Evolutionary conservation across 2,113 vertebrate genomes (phyloP).

Genomic region (Perognathus longimembris): DNA sequence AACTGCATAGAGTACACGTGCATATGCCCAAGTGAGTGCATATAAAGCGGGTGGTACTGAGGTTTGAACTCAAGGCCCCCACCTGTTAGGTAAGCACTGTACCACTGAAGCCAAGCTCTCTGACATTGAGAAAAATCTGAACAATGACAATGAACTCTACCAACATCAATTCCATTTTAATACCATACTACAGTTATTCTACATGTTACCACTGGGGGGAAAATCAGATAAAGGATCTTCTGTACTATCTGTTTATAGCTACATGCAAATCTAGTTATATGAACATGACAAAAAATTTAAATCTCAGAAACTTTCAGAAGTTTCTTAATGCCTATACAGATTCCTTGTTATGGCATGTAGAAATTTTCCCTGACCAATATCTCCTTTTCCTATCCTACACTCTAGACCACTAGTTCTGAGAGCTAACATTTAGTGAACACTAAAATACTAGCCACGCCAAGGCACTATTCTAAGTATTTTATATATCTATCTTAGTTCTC

Average conservation of each 20-base stretch:
- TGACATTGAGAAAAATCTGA: neutral
- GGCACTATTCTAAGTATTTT: neutral
- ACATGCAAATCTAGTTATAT: neutral
- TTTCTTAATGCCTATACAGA: neutral
- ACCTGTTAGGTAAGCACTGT: neutral
- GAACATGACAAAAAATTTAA: constrained; percentile 28
- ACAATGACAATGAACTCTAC: neutral
- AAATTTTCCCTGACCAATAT: neutral
- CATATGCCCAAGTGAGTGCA: neutral
- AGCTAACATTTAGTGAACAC: neutral
- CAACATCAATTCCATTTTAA: neutral
- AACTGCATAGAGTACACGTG: neutral
- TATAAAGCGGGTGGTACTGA: neutral
- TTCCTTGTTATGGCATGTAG: neutral
- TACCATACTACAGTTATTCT: neutral
- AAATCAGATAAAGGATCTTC: neutral
- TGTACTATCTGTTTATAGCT: constrained; percentile 9
- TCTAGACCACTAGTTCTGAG: neutral
- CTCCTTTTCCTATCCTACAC: neutral
- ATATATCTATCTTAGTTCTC: neutral
- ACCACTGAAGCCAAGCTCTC: neutral
- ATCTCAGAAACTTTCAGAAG: neutral
- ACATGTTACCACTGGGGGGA: neutral
- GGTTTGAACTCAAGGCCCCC: neutral
- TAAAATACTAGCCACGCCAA: neutral